Evolutionary conservation across 2,888 invertebrate species (phyloP), one percentile per base, ranked within the genome.

Genomic region (Brachylomia viminalis): DNA sequence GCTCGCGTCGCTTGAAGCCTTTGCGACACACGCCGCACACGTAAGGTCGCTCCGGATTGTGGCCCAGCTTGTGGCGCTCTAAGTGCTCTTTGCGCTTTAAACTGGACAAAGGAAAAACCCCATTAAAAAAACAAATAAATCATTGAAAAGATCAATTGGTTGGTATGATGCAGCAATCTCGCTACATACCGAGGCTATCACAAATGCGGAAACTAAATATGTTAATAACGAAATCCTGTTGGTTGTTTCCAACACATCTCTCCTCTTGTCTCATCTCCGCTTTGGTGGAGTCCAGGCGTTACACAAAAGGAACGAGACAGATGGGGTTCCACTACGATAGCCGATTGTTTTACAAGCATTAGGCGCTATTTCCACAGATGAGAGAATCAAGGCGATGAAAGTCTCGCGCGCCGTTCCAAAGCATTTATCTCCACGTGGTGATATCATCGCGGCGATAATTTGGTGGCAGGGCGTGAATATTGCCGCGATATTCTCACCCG

Each of bases 1-100:
- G 98, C 91, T 98, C 98, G 92, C 98, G 98, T 77, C 98, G 97
- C 92, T 98, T 98, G 95, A 98, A 98, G 10, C 97, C 98, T 93
- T 98, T 98, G 94, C 97, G 97, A 90, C 98, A 98, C 59, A 98
- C 97, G 67, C 97, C 97, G 94, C 98, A 98, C 61, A 98, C 98
- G 92, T 98, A 98, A 58, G 98, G 98, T 90, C 98, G 96, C 92
- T 98, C 98, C 0, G 98, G 98, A 94, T 98, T 98, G 94, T 98
- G 98, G 2, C 98, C 98, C 79, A 98, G 95, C 93, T 98, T 98
- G 93, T 98, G 98, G 42, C 98, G 96, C 91, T 98, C 98, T 83
- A 98, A 91, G 92, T 98, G 98, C 93, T 98, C 98, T 89, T 98
- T 98, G 62, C 98, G 97, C 89, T 98, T 98, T 82, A 98, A 93